Evolutionary conservation across 1,140 invertebrate species (phyloP).

Genomic region (Plodia interpunctella): DNA sequence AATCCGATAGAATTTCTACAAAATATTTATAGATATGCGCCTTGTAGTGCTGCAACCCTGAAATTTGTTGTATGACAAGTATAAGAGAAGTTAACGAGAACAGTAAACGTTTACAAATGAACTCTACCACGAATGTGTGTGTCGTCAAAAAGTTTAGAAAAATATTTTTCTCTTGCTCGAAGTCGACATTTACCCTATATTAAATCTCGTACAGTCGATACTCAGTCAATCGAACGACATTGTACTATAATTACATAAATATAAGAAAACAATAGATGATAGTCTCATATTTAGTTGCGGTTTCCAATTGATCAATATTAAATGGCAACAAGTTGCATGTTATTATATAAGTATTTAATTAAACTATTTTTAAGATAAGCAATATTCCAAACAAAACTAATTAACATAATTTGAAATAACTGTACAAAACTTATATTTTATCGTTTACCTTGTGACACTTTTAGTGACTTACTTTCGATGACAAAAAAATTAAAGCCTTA

Average conservation of each 20-base stretch:
- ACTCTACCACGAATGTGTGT: constrained; percentile 48
- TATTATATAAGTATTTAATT: too few relatives aligned
- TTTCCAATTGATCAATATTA: too few relatives aligned
- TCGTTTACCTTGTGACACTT: constrained; percentile 59
- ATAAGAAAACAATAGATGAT: neutral
- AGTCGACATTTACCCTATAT: constrained; percentile 62
- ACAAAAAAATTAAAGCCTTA: constrained; percentile 37
- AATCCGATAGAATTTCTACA: too few relatives aligned
- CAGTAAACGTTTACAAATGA: constrained; percentile 54
- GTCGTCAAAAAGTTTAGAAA: constrained; percentile 74
- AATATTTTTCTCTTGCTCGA: constrained; percentile 61
- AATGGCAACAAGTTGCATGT: too few relatives aligned
- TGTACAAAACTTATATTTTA: constrained; percentile 19
- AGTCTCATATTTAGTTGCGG: neutral
- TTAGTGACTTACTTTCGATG: constrained; percentile 57
- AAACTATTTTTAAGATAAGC: too few relatives aligned
- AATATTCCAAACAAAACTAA: neutral
- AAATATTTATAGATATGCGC: neutral
- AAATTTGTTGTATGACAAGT: constrained; percentile 17
- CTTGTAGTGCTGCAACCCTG: neutral
- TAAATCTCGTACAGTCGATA: constrained; percentile 61
- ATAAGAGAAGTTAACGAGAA: constrained; percentile 46
- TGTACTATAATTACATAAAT: neutral
- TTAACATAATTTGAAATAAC: neutral
- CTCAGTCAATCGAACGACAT: constrained; percentile 53